Evolutionary conservation across 2,888 invertebrate genomes (phyloP).

Genomic region (Boloria euphrosyne): DNA sequence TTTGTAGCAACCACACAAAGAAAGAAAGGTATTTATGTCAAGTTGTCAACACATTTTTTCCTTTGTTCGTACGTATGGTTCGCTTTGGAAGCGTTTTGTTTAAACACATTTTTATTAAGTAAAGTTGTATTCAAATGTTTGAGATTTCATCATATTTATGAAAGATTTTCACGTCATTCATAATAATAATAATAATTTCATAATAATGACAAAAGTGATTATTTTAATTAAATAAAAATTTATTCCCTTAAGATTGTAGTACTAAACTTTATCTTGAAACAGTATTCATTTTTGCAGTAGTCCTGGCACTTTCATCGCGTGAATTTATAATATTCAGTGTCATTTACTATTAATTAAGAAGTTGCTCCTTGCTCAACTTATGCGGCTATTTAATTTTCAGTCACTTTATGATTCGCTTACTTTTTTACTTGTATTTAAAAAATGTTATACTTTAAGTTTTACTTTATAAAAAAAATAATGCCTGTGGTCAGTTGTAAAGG

Average conservation of each 20-base stretch:
- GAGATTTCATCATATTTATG: neutral
- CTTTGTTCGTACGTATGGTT: slow-evolving; percentile 17
- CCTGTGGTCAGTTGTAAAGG: too few relatives aligned
- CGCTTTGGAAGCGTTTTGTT: slow-evolving; percentile 4
- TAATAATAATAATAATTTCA: too few relatives aligned
- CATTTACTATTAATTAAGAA: slow-evolving; percentile 23
- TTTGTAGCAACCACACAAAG: slow-evolving; percentile 20
- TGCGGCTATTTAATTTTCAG: slow-evolving; percentile 6
- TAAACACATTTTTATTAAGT: slow-evolving; percentile 16
- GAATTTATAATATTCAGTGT: slow-evolving; percentile 12
- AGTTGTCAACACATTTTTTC: slow-evolving; percentile 31
- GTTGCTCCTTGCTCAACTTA: slow-evolving; percentile 5
- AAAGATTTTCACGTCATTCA: neutral
- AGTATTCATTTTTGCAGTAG: slow-evolving; percentile 16
- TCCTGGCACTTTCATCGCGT: slow-evolving; percentile 17
- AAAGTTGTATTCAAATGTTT: neutral
- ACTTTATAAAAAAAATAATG: neutral
- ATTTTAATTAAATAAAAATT: too few relatives aligned
- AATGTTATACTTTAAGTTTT: neutral
- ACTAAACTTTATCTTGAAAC: slow-evolving; percentile 13
- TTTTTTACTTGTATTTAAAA: slow-evolving; percentile 6
- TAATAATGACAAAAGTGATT: neutral
- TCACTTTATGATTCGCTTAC: slow-evolving; percentile 5
- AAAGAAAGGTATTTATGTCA: slow-evolving; percentile 33
- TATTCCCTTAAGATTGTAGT: slow-evolving; percentile 8